A percentile compares a stretch with the other conserved stretches of the same genome.
These are phyloP conservation scores for Drosophila virilis DNA, from an alignment of 1,140 invertebrate species.

Conservation along the genomic window DNA sequence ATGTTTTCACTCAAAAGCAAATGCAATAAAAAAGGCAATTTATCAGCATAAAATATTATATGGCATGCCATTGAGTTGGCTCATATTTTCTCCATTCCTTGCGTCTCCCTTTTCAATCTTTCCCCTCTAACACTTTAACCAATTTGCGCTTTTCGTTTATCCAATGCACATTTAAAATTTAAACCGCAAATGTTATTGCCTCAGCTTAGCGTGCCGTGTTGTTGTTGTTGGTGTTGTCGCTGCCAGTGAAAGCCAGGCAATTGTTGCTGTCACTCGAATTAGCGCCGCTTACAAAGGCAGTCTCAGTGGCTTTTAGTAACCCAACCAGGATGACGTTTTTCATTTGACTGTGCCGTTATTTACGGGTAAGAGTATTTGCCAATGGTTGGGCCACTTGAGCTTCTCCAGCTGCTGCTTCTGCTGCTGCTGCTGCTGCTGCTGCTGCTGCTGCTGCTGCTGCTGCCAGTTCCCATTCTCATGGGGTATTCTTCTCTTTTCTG, in stretches of 20 bases:
- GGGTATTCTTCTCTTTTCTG: conserved; percentile 22
- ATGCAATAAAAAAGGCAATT: conserved; percentile 82
- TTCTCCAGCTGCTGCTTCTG: conserved; percentile 12
- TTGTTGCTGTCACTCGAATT: conserved; percentile 70
- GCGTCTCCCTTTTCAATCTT: conserved; percentile 3
- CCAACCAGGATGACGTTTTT: conserved; percentile 38
- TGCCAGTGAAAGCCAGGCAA: conserved; percentile 48
- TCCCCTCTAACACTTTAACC: conserved; percentile 33
- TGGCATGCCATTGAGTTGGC: conserved; percentile 79
- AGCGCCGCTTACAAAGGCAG: conserved; percentile 67
- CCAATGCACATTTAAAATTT: conserved; percentile 58
- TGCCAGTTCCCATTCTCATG: conserved; percentile 10
- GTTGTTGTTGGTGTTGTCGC: conserved; percentile 4
- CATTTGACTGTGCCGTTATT: conserved; percentile 61
- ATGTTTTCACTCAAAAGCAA: conserved; percentile 83
- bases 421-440: conserved; percentile 1
- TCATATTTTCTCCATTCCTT: conserved; percentile 58
- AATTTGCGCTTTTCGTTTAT: conserved; percentile 58
- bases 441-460: neutral
- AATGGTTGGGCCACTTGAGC: conserved; percentile 58
- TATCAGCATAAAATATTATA: conserved; percentile 83
- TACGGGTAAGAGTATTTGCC: conserved; percentile 61
- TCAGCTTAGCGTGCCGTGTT: conserved; percentile 19
- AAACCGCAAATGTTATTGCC: conserved; percentile 61
- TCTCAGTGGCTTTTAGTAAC: conserved; percentile 58